Evolutionary conservation across 2,888 invertebrate species (phyloP).

Genomic region (Heliconius cydno): DNA sequence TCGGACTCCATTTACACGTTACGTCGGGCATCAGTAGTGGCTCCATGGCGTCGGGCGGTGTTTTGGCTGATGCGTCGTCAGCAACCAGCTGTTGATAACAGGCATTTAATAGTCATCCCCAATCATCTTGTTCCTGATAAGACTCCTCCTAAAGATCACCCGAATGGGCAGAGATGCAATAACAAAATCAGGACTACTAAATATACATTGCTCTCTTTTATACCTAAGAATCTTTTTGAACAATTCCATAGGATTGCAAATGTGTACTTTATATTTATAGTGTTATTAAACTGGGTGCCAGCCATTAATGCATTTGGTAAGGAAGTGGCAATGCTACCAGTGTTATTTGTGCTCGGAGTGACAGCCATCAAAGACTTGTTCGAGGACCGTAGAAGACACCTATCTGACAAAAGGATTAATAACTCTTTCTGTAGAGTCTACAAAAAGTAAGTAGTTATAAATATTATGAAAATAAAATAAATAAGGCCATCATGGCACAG

Average conservation of each 20-base stretch:
- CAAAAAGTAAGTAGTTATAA: constrained; percentile 87
- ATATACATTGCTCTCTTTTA: constrained; percentile 95
- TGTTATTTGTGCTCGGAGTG: constrained; percentile 96
- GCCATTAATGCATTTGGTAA: constrained; percentile 97
- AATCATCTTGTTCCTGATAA: constrained; percentile 93
- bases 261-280: constrained; percentile 98
- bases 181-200: constrained; percentile 97
- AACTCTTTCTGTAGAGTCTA: constrained; percentile 96
- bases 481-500: background rate
- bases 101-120: constrained; percentile 89
- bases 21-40: constrained; percentile 87
- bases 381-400: constrained; percentile 94
- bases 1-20: constrained; percentile 95
- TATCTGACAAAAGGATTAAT: constrained; percentile 97
- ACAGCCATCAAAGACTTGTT: constrained; percentile 97
- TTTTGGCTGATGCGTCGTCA: constrained; percentile 84
- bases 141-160: constrained; percentile 90
- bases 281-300: constrained; percentile 97
- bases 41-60: constrained; percentile 88
- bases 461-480: background rate
- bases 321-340: constrained; percentile 97
- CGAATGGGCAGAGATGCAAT: constrained; percentile 91
- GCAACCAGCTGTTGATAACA: constrained; percentile 86
- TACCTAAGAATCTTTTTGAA: constrained; percentile 97
- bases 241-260: constrained; percentile 99